Evolutionary conservation across 1,140 invertebrate species (phyloP).

Genomic region (Lepidostoma basale): DNA sequence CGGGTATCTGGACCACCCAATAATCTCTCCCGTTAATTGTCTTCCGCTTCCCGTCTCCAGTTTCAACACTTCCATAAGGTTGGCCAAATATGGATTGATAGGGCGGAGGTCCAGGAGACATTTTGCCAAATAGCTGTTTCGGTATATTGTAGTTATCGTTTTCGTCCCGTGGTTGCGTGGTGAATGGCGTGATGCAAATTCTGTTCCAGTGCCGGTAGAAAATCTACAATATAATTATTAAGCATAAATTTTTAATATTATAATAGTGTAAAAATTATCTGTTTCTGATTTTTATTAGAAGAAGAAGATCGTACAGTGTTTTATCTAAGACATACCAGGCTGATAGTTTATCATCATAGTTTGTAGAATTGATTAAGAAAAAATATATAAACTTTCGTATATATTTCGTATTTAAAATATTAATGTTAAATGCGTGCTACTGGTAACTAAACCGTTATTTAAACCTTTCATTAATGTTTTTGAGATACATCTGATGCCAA

Average conservation of each 20-base stretch:
- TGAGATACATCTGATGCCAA: too few relatives aligned
- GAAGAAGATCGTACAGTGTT: too few relatives aligned
- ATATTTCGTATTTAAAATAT: too few relatives aligned
- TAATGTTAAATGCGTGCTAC: too few relatives aligned
- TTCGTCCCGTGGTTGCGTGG: background rate
- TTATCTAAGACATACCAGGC: too few relatives aligned
- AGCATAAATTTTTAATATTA: background rate
- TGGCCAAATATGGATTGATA: slow-evolving; percentile 61
- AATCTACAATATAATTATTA: slow-evolving; percentile 25
- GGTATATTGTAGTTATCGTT: slow-evolving; percentile 3
- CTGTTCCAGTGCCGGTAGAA: slow-evolving; percentile 31
- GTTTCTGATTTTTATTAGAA: too few relatives aligned
- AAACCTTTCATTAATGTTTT: too few relatives aligned
- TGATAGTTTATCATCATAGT: too few relatives aligned
- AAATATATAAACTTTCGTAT: too few relatives aligned
- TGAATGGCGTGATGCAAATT: slow-evolving; percentile 21
- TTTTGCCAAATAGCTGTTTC: slow-evolving; percentile 16
- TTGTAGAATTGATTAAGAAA: too few relatives aligned
- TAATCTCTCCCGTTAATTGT: slow-evolving; percentile 78
- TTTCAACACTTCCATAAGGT: slow-evolving; percentile 51
- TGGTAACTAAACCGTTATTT: too few relatives aligned
- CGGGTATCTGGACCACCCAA: slow-evolving; percentile 65
- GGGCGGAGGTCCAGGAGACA: slow-evolving; percentile 58
- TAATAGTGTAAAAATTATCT: background rate
- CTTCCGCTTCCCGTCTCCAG: slow-evolving; percentile 60